Conservation (phyloP, 2,797 vertebrate genomes). For the Apogon talboti region DNA sequence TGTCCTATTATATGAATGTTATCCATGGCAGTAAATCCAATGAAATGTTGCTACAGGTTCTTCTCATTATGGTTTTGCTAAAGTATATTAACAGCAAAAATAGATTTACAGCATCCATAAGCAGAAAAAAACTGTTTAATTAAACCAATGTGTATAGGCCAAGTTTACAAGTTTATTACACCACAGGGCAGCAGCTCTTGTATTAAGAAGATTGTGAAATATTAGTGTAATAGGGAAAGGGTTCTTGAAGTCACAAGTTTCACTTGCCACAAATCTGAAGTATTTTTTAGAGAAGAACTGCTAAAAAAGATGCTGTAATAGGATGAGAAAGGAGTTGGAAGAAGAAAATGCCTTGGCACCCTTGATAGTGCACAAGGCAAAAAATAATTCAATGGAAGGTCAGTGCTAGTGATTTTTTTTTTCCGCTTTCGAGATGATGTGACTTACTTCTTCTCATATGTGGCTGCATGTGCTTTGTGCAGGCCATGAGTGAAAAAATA, state of each 20-base stretch:
- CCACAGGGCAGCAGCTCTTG: background rate
- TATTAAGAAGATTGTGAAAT: background rate
- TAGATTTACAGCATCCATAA: too few relatives aligned
- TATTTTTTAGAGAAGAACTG: slow-evolving; percentile 15
- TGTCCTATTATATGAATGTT: slow-evolving; percentile 58
- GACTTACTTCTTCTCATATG: slow-evolving; percentile 14
- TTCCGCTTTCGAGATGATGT: slow-evolving; percentile 20
- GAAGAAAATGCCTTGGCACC: slow-evolving; percentile 6
- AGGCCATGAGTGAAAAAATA: slow-evolving; percentile 12
- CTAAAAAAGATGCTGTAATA: slow-evolving; percentile 24
- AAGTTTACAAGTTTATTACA: background rate
- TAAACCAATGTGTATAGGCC: too few relatives aligned
- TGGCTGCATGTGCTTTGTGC: background rate
- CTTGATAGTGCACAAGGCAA: slow-evolving; percentile 20
- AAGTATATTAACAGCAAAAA: too few relatives aligned
- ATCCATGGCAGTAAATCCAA: slow-evolving; percentile 45
- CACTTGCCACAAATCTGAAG: slow-evolving; percentile 9
- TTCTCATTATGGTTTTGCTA: too few relatives aligned
- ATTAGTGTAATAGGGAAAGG: background rate
- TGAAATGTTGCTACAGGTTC: too few relatives aligned
- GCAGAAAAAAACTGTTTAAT: too few relatives aligned
- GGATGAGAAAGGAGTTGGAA: slow-evolving; percentile 20
- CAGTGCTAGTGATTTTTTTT: slow-evolving; percentile 22
- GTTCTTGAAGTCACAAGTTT: slow-evolving; percentile 5
- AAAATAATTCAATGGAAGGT: slow-evolving; percentile 34